Base-by-base conservation (phyloP, 2,113 vertebrate species). In the Sigmodon hispidus region DNA sequence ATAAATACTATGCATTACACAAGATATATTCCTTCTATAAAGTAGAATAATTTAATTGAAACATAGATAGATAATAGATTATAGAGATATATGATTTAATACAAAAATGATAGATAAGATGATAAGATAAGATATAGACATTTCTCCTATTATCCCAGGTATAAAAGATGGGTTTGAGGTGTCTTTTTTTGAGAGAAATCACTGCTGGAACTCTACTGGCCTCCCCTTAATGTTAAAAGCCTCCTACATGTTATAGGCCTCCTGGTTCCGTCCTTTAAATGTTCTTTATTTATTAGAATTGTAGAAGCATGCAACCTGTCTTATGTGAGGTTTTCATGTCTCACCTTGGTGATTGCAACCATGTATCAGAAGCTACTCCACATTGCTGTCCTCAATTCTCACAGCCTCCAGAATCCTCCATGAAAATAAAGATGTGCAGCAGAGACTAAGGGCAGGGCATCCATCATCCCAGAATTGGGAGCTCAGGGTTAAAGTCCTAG, bases 251-350 rank as follows among this genome's bases (percentile, higher is more conserved):
- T 22, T 80, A 72, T 52, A 59, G n/a, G 2, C 36, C 61, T 87
- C 17, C 21, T 55, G 1, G 1, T 87, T 50, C 17, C 50, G 5
- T 43, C 10, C 12, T 65, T 61, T 92, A 36, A 93, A 89, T 67
- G 36, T 16, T 34, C n/a, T 31, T 19, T 10, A 0, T 48, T 40
- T 84, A 87, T n/a, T 26, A 31, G 21, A 65, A 4, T 31, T 50
- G 13, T 22, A 22, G 0, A 4, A 0, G 0, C 17, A 11, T 59
- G 17, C 4, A 50, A 75, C 7, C 1, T 45, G 22, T 21, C 11
- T 59, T 13, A 1, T 52, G 19, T 90, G 17, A 5, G 2, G 2
- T 67, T 67, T 95, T 45, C 63, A 63, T 69, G 8, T n/a, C 85
- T 86, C 7, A 29, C 15, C 57, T 63, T 31, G n/a, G 29, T 24